phyloP scores from a whole-genome alignment of 1,140 invertebrate species.

The Lanistes nyassanus region DNA sequence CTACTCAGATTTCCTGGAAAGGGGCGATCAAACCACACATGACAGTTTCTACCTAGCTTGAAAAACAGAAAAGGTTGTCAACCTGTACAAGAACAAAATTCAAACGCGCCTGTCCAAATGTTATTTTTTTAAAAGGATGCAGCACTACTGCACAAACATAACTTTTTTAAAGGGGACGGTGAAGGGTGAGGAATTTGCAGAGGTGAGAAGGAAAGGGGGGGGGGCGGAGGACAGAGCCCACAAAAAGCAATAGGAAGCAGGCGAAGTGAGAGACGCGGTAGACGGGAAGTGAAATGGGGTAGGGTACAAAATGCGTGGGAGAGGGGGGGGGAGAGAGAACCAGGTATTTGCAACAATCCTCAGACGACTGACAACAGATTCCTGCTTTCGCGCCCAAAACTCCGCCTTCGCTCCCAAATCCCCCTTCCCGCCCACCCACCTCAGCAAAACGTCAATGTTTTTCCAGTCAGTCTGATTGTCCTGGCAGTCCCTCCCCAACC shows the following conservation, averaged over 20 bases:
- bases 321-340: not conserved
- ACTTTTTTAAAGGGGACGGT: too few species aligned
- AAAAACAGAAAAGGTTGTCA: too few species aligned
- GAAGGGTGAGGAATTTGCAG: too few species aligned
- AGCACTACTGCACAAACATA: too few species aligned
- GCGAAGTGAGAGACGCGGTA: not conserved
- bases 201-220: not conserved
- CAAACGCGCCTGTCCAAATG: too few species aligned
- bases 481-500: not conserved
- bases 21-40: too few species aligned
- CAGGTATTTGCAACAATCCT: not conserved
- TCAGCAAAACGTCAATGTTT: not conserved
- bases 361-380: too few species aligned
- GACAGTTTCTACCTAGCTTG: too few species aligned
- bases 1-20: too few species aligned
- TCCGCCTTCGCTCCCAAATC: not conserved
- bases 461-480: too few species aligned
- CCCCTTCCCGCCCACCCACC: not conserved
- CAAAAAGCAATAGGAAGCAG: not conserved
- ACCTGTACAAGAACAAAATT: too few species aligned
- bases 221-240: not conserved
- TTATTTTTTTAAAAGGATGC: too few species aligned
- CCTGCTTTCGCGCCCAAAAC: not conserved
- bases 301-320: slow-evolving; percentile 10
- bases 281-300: not conserved